Evolutionary conservation across 2,113 vertebrate genomes (phyloP), one percentile per base, ranked within the genome.

Genomic region (Polypterus senegalus): DNA sequence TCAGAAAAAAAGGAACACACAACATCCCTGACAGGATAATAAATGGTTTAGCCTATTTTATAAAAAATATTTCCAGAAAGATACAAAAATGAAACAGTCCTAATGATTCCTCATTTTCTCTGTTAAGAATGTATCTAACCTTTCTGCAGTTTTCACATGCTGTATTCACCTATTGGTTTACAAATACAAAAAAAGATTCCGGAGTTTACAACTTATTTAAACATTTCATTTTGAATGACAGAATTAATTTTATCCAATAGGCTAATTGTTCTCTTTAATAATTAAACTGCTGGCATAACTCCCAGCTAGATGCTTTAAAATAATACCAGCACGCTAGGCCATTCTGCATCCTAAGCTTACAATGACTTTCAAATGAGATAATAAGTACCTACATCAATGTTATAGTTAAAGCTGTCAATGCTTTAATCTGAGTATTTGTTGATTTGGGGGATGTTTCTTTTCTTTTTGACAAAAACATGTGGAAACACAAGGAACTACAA

Each of bases 381-480:
- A 52, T 52, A 52, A 52, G 51, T 48, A 61, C 60, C 60, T 61
- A 48, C 60, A 9, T 48, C 5, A 10, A 61, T 9, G 57, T 9
- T 8, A 8, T 3, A 8, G 51, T 52, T 52, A 52, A 52, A 8
- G 51, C 51, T 52, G 51, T 52, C 51, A 52, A 52, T 52, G 10
- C 7, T 52, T 52, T 52, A 52, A 10, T 52, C 10, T 52, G 10
- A 52, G 7, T 10, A 52, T 10, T 27, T 27, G 27, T 27, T 27
- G 27, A 27, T 10, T 8, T 52, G 51, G 7, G 10, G 7, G 44
- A 8, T 58, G 4, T 7, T 8, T 7, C 46, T 11, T 27, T 48
- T 49, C 51, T 47, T 44, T 49, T 10, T 1, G 11, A 61, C 6
- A 49, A 3, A 27, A 11, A 47, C 46, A 10, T 43, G 49, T 7